Conservation (phyloP, 1,140 invertebrate species). For the Saccostrea glomerata region DNA sequence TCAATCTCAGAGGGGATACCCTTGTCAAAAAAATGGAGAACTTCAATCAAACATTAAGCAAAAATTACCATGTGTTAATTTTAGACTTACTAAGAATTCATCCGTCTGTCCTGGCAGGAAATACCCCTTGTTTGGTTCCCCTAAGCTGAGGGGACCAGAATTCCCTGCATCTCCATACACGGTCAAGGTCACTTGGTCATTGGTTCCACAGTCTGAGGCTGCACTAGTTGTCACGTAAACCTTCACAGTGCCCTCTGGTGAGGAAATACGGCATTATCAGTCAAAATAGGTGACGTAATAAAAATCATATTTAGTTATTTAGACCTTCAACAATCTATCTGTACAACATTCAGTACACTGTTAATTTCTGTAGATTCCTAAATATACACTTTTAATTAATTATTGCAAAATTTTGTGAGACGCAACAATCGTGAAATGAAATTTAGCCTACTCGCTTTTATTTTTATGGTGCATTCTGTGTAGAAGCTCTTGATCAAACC, state of each 20-base stretch:
- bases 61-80: not conserved
- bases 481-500: no score
- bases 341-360: no score
- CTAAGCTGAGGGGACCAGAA: conserved; percentile 68
- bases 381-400: no score
- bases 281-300: not conserved
- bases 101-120: conserved; percentile 71
- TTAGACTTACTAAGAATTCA: conserved; percentile 70
- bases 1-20: not conserved
- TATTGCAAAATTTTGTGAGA: no score
- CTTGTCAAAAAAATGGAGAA: no score
- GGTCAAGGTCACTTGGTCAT: conserved; percentile 73
- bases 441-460: no score
- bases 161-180: conserved; percentile 74
- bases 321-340: no score
- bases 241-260: conserved; percentile 68
- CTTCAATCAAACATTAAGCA: no score
- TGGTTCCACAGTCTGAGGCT: conserved; percentile 66
- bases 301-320: no score
- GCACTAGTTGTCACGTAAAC: conserved; percentile 61
- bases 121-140: conserved; percentile 56
- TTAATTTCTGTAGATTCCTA: no score
- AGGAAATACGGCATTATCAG: not conserved
- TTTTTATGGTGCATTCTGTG: no score
- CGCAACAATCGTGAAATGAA: no score